A percentile compares a stretch with the other conserved stretches of the same genome.
Conservation (phyloP, 2,888 invertebrate species). For the Ectemnius continuus region DNA sequence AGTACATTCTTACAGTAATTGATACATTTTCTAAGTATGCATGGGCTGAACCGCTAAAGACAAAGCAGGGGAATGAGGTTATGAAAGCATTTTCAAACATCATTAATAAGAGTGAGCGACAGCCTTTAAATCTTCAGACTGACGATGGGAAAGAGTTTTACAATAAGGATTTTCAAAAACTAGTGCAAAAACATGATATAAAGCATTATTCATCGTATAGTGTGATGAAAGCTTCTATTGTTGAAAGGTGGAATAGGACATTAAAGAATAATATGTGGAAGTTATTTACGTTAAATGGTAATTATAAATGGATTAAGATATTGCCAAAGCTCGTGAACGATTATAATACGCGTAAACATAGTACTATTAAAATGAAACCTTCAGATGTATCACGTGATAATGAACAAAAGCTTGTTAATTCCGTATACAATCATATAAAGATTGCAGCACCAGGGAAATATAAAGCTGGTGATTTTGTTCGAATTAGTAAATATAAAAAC, state of each 20-base stretch:
- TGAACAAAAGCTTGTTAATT: background rate
- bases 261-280: conserved; percentile 62
- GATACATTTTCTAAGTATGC: background rate
- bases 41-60: background rate
- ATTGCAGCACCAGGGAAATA: background rate
- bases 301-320: conserved; percentile 53
- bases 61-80: background rate
- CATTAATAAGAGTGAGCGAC: background rate
- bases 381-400: background rate
- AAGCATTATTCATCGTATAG: conserved; percentile 51
- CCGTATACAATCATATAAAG: conserved; percentile 1
- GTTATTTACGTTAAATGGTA: conserved; percentile 48
- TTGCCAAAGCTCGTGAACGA: conserved; percentile 30
- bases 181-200: conserved; percentile 29
- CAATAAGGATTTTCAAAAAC: conserved; percentile 2
- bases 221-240: conserved; percentile 63
- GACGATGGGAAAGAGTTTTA: conserved; percentile 17
- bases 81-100: background rate
- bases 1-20: conserved; percentile 5
- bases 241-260: conserved; percentile 66
- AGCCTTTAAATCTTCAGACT: conserved; percentile 10
- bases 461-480: background rate
- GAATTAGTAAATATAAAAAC: conserved; percentile 4
- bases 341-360: conserved; percentile 45
- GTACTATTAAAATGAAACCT: conserved; percentile 1